A percentile compares a stretch with the other conserved stretches of the same genome.
Conservation (phyloP, 2,797 vertebrate genomes). For the Gorsachius magnificus region DNA sequence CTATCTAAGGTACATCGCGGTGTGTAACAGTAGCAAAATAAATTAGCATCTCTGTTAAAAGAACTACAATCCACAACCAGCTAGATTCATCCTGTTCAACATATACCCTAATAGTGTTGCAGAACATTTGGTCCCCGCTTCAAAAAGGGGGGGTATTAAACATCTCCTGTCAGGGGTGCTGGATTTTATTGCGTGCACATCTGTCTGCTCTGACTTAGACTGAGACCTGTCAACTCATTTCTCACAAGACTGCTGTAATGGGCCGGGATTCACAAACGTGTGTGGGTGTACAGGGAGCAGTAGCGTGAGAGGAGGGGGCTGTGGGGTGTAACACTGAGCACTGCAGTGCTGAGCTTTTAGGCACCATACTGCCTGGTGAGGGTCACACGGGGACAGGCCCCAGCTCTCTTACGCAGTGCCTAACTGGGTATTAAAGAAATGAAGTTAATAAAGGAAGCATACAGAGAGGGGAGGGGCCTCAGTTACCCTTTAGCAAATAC, state of each 20-base stretch:
- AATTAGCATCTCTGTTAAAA: not conserved
- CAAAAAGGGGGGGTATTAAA: not conserved
- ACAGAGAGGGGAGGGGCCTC: not conserved
- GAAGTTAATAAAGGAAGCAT: not conserved
- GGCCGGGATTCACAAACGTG: not conserved
- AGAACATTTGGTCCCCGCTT: not conserved
- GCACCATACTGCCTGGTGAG: not conserved
- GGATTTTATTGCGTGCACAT: not conserved
- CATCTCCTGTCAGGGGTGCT: not conserved
- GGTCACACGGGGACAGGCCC: no score
- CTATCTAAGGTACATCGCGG: not conserved
- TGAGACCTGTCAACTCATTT: not conserved
- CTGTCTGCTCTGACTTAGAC: not conserved
- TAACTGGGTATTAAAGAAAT: not conserved
- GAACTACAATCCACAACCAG: not conserved
- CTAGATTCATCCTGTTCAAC: not conserved
- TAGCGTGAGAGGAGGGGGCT: not conserved
- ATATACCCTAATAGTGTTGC: not conserved
- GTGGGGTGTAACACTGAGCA: not conserved
- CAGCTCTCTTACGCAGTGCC: not conserved
- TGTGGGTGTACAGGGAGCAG: accelerated
- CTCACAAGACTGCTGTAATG: not conserved
- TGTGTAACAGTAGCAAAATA: slow-evolving; percentile 1
- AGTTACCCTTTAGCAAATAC: not conserved
- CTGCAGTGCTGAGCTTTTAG: not conserved